Evolutionary conservation across 2,797 vertebrate species (phyloP).

Genomic region (Cuculus canorus): DNA sequence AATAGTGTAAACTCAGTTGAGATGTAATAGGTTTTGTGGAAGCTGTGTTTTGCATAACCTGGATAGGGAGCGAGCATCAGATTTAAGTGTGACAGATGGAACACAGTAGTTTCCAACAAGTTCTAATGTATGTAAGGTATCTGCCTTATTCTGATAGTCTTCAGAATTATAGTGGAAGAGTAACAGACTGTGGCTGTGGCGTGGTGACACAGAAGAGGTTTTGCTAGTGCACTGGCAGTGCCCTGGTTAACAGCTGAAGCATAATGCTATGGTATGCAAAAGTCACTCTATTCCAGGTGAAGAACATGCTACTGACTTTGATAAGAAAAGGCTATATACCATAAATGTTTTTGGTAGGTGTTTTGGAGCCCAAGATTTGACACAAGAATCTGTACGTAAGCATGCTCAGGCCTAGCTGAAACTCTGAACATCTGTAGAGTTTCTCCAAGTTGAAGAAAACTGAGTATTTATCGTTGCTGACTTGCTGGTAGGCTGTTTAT

Average conservation of each 20-base stretch:
- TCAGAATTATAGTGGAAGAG: not conserved
- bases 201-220: not conserved
- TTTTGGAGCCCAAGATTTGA: not conserved
- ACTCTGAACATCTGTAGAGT: not conserved
- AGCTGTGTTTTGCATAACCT: not conserved
- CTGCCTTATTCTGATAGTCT: not conserved
- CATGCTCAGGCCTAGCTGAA: not conserved
- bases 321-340: not conserved
- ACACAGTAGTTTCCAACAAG: not conserved
- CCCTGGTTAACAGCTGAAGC: not conserved
- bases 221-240: not conserved
- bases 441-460: not conserved
- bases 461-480: not conserved
- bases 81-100: not conserved
- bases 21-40: not conserved
- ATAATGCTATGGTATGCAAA: not conserved
- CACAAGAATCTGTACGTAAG: not conserved
- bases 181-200: not conserved
- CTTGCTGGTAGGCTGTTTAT: not conserved
- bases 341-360: not conserved
- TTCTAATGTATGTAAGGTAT: not conserved
- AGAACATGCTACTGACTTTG: not conserved
- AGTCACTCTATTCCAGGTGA: not conserved
- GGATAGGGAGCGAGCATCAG: not conserved
- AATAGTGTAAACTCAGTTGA: not conserved